These are phyloP conservation scores for Falco columbarius DNA, from an alignment of 2,797 vertebrate genomes.

Conservation along the genomic window DNA sequence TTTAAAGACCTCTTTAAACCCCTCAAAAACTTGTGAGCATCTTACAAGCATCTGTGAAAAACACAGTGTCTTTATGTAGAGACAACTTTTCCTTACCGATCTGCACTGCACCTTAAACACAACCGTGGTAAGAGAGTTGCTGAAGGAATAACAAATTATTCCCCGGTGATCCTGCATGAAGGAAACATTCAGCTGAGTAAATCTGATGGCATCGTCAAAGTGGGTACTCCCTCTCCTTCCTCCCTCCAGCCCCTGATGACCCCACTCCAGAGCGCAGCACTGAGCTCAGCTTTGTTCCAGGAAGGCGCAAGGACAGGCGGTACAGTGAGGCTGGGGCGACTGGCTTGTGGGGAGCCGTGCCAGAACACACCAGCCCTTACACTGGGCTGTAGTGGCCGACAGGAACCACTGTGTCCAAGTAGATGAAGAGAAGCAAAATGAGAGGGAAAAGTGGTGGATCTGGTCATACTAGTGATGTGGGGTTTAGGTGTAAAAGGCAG, in stretches of 20 bases:
- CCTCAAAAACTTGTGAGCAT: not conserved
- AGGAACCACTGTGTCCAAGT: not conserved
- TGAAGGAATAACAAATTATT: not conserved
- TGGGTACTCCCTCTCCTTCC: not conserved
- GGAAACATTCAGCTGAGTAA: not conserved
- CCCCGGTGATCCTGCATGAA: not conserved
- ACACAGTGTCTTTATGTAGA: not conserved
- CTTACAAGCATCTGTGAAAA: not conserved
- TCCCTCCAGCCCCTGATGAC: not conserved
- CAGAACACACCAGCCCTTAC: not conserved
- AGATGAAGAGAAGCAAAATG: not conserved
- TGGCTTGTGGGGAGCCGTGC: fast-evolving
- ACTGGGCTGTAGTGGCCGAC: fast-evolving
- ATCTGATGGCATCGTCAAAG: not conserved
- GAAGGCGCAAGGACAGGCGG: not conserved
- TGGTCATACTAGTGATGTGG: not conserved
- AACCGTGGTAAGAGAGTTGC: not conserved
- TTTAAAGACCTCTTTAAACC: not conserved
- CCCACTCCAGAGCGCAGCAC: not conserved
- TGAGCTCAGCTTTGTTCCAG: not conserved
- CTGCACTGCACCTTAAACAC: not conserved
- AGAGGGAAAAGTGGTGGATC: not conserved
- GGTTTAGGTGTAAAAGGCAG: not conserved
- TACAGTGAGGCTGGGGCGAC: not conserved
- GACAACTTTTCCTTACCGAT: not conserved